phyloP scores from a whole-genome alignment of 1,140 invertebrate species.

The Procambarus virginalis region DNA sequence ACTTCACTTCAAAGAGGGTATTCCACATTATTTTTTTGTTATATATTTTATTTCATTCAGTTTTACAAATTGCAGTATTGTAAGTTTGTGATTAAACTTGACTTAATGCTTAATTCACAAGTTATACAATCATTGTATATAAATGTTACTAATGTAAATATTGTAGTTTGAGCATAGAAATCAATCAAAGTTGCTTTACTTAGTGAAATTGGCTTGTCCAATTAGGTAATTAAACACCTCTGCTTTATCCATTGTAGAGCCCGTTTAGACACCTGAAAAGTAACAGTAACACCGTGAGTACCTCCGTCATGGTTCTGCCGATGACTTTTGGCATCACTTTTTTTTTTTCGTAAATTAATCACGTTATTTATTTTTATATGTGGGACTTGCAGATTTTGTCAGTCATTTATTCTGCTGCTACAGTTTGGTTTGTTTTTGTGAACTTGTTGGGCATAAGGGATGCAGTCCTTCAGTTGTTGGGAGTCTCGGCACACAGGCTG shows the following conservation, averaged over 20 bases:
- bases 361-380: conserved; percentile 22
- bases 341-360: conserved; percentile 14
- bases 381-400: conserved; percentile 30
- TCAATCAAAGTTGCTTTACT: neutral
- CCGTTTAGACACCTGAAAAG: conserved; percentile 48
- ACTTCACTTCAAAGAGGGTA: too few species aligned
- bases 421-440: conserved; percentile 22
- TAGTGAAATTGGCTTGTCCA: conserved; percentile 3
- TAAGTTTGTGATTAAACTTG: too few species aligned
- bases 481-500: conserved; percentile 54
- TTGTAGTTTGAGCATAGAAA: neutral
- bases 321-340: neutral
- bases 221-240: conserved; percentile 10
- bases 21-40: too few species aligned
- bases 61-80: too few species aligned
- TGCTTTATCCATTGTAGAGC: conserved; percentile 50
- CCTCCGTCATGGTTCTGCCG: neutral
- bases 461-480: conserved; percentile 69
- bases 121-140: neutral
- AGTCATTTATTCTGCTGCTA: conserved; percentile 66
- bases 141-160: neutral
- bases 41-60: too few species aligned
- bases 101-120: too few species aligned
- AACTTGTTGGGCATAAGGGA: conserved; percentile 12
- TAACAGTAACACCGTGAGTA: conserved; percentile 49